phyloP scores from a whole-genome alignment of 2,888 invertebrate genomes.

The Tipula confusa region DNA sequence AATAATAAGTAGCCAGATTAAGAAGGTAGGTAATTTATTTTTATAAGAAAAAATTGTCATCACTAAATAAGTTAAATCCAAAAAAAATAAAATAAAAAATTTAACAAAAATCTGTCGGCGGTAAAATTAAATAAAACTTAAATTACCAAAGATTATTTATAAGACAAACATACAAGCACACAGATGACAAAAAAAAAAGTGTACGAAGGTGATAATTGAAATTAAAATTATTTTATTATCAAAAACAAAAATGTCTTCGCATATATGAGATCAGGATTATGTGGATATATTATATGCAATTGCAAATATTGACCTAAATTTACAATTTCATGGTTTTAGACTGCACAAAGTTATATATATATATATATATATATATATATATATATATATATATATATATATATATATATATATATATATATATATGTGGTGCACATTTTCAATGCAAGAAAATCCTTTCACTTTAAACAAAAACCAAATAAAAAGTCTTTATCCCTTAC shows the following conservation, averaged over 20 bases:
- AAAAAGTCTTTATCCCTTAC: not conserved
- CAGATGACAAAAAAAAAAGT: not conserved
- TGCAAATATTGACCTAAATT: not conserved
- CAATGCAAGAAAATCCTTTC: slow-evolving; percentile 12
- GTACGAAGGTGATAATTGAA: slow-evolving; percentile 12
- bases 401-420: not conserved
- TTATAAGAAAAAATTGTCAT: not conserved
- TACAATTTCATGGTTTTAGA: not conserved
- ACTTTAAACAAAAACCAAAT: not conserved
- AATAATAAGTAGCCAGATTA: slow-evolving; percentile 14
- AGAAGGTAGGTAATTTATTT: not conserved
- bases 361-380: not conserved
- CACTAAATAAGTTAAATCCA: slow-evolving; percentile 1
- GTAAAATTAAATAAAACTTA: not conserved
- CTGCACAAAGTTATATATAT: not conserved
- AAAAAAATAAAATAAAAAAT: not conserved
- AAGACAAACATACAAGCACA: not conserved
- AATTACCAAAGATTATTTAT: slow-evolving; percentile 9
- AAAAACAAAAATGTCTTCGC: not conserved
- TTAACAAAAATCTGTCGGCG: not conserved
- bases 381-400: not conserved
- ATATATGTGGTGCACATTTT: not conserved
- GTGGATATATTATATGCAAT: not conserved
- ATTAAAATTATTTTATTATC: slow-evolving; percentile 20
- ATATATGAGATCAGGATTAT: not conserved